Evolutionary conservation across 2,888 invertebrate species (phyloP).

Genomic region (Punctoribates punctum): DNA sequence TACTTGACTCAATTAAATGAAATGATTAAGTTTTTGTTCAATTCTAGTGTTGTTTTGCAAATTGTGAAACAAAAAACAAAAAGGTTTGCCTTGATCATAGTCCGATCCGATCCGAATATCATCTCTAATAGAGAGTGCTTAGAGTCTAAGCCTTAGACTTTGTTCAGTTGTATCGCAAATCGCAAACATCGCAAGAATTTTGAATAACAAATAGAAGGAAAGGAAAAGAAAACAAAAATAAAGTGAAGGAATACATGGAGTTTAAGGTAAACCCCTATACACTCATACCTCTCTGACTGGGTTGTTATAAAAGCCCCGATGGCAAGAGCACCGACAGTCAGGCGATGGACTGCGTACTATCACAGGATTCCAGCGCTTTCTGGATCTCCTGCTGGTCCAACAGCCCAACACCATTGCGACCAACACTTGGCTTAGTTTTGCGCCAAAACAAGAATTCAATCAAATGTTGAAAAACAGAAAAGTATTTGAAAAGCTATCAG

Average conservation of each 20-base stretch:
- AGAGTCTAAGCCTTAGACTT: neutral
- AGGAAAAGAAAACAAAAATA: slow-evolving; percentile 22
- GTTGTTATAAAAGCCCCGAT: slow-evolving; percentile 42
- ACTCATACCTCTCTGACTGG: slow-evolving; percentile 1
- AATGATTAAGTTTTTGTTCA: too few species aligned
- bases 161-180: slow-evolving; percentile 33
- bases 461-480: neutral
- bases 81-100: too few species aligned
- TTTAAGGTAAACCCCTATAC: neutral
- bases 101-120: neutral
- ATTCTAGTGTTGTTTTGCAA: too few species aligned
- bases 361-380: slow-evolving; percentile 33
- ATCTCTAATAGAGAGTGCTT: neutral
- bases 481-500: too few species aligned
- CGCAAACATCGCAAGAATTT: slow-evolving; percentile 10
- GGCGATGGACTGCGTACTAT: slow-evolving; percentile 45
- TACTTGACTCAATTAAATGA: too few species aligned
- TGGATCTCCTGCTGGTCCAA: slow-evolving; percentile 34
- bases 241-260: slow-evolving; percentile 13
- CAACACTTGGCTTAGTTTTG: neutral
- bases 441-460: slow-evolving; percentile 23
- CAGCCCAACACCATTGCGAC: slow-evolving; percentile 32
- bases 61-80: too few species aligned
- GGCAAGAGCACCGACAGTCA: slow-evolving; percentile 47
- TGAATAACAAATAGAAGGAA: neutral